Evolutionary conservation across 2,113 vertebrate genomes (phyloP), one percentile per base, ranked within the genome.

Genomic region (Spermophilus dauricus): DNA sequence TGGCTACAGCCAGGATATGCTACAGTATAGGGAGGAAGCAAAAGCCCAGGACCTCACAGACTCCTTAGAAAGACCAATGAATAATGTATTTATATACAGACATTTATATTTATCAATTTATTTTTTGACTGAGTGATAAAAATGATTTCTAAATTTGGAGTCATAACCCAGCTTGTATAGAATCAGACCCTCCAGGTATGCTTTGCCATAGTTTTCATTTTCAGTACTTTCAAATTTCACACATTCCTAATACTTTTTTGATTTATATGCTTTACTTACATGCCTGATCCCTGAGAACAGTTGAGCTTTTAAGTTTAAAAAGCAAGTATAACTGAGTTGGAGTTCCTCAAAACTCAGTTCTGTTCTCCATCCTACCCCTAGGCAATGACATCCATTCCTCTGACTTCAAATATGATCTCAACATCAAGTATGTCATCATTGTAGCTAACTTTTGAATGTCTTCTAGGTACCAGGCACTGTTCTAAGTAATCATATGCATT

Each of bases 261-360:
- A 69, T 32, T 75, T 76, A 78, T 2, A 77, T 17, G 14, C 28
- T 69, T 93, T 67, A 80, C 20, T 82, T 90, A 86, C 42, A 9
- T 39, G 48, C 20, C 39, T 84, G 65, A 56, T 83, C 16, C 72
- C 51, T 73, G 45, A 48, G 92, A 76, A 82, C 22, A 63, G 83
- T 2, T 58, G 16, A 48, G 32, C 22, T 86, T 84, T 26, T 83
- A 53, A 53, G 65, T 90, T 97, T 82, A 34, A 76, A 87, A 67
- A 67, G 28, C 56, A 14, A 92, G 34, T 51, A 78, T 93, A 78
- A 89, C 61, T 32, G 63, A 90, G 14, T 7, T 95, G 14, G 37
- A 89, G 86, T 73, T 93, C 67, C 90, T 70, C 39, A 95, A 56
- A 76, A 58, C 42, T 91, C 58, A 93, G 14, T 86, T 17, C 65